These are phyloP conservation scores for Cydia splendana DNA, from an alignment of 1,140 invertebrate species.

Conservation along the genomic window DNA sequence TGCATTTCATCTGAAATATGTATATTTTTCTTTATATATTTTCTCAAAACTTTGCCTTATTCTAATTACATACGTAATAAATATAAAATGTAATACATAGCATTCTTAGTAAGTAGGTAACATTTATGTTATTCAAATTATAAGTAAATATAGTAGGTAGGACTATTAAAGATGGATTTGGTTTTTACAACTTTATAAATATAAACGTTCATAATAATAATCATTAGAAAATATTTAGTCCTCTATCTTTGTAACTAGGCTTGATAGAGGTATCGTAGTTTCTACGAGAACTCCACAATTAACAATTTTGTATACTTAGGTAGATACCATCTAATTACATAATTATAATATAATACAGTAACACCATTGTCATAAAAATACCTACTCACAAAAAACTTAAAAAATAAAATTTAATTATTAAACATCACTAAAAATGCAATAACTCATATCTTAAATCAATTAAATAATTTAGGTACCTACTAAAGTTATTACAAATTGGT, in stretches of 20 bases:
- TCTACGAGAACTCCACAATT: not conserved
- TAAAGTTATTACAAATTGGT: conserved; percentile 25
- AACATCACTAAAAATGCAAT: conserved; percentile 27
- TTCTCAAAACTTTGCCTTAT: not conserved
- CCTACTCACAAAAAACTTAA: not conserved
- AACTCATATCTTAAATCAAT: conserved; percentile 22
- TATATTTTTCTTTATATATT: not conserved
- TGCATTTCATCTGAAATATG: conserved; percentile 16
- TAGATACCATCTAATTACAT: not conserved
- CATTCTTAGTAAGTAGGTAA: not conserved
- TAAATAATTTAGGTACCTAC: conserved; percentile 17
- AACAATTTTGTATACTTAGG: not conserved
- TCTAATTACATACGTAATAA: not conserved
- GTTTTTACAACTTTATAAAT: not conserved
- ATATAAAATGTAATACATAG: not conserved
- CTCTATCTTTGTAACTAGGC: not conserved
- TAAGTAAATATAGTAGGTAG: too few species aligned
- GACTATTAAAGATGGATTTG: too few species aligned
- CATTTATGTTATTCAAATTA: too few species aligned
- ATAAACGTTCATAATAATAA: not conserved
- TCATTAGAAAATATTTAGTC: not conserved
- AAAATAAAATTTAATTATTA: not conserved
- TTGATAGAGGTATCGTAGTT: not conserved
- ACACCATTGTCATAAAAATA: not conserved
- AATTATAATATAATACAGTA: not conserved